phyloP scores from a whole-genome alignment of 2,113 vertebrate species.

The Melanotaenia duboulayi region DNA sequence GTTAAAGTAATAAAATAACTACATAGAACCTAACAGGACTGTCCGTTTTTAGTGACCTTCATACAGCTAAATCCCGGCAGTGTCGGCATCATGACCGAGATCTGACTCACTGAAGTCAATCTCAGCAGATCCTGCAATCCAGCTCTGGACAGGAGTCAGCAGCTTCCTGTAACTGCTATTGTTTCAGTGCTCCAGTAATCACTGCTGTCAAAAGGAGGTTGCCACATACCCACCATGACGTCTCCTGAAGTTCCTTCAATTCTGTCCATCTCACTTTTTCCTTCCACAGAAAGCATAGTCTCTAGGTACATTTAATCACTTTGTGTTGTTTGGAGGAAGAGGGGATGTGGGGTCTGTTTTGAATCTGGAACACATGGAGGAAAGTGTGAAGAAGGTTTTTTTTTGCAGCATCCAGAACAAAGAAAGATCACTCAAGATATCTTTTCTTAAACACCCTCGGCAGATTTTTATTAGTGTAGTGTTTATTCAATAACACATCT shows the following conservation, averaged over 20 bases:
- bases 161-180: constrained; percentile 70
- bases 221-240: constrained; percentile 56
- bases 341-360: constrained; percentile 48
- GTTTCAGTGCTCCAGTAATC: constrained; percentile 64
- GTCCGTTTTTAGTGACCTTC: too few species aligned
- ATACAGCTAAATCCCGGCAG: neutral
- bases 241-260: constrained; percentile 59
- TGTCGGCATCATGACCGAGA: constrained; percentile 11
- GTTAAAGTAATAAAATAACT: too few species aligned
- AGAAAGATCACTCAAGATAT: constrained; percentile 8
- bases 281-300: constrained; percentile 40
- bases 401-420: constrained; percentile 33
- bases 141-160: constrained; percentile 58
- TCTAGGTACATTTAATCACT: constrained; percentile 58
- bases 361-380: constrained; percentile 55
- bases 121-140: constrained; percentile 30
- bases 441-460: neutral
- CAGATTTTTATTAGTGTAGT: neutral
- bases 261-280: constrained; percentile 67
- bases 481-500: neutral
- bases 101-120: constrained; percentile 18
- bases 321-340: constrained; percentile 17
- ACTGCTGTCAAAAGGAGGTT: constrained; percentile 59
- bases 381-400: constrained; percentile 54
- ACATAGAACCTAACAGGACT: too few species aligned